These are phyloP conservation scores for Tokudaia muenninki DNA, from an alignment of 2,797 vertebrate genomes.

Conservation along the genomic window DNA sequence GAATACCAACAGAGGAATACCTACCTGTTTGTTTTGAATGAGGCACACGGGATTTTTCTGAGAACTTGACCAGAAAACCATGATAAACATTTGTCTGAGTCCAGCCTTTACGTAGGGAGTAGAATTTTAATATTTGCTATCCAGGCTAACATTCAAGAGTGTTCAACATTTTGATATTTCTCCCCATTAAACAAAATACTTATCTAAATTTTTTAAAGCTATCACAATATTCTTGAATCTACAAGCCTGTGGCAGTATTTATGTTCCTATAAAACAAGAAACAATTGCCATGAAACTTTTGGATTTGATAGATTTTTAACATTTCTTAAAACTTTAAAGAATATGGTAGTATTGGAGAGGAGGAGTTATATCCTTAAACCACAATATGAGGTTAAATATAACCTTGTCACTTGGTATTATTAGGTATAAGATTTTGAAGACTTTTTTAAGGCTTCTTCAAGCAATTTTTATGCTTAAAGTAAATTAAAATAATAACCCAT, in stretches of 20 bases:
- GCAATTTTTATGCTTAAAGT: neutral
- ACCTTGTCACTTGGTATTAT: neutral
- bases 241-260: neutral
- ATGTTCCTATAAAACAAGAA: slow-evolving; percentile 68
- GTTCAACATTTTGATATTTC: neutral
- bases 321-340: neutral
- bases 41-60: neutral
- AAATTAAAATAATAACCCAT: neutral
- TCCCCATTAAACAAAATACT: neutral
- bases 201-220: neutral
- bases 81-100: neutral
- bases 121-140: neutral
- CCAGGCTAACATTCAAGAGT: neutral
- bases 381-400: slow-evolving; percentile 40
- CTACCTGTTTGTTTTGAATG: neutral
- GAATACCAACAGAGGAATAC: slow-evolving; percentile 6
- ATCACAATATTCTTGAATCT: neutral
- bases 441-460: neutral
- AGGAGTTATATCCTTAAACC: slow-evolving; percentile 59
- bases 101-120: neutral
- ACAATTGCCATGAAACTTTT: slow-evolving; percentile 64
- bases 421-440: slow-evolving; percentile 23
- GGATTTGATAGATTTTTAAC: slow-evolving; percentile 65
- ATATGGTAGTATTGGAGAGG: slow-evolving; percentile 67
- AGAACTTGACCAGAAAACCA: slow-evolving; percentile 3